Evolutionary conservation across 2,888 invertebrate species (phyloP).

Genomic region (Morpho deidamia): DNA sequence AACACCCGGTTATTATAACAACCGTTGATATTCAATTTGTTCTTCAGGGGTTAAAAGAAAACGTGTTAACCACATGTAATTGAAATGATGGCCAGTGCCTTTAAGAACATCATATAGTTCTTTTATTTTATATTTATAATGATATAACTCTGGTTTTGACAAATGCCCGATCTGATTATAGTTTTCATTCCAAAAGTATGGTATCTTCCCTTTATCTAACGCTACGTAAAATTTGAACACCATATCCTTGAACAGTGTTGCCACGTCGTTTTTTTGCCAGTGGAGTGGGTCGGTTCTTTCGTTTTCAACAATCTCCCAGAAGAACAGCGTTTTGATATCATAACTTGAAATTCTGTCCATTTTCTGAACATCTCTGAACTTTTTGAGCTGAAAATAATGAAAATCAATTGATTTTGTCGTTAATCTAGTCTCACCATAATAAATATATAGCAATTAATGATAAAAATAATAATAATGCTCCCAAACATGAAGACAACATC

Average conservation of each 20-base stretch:
- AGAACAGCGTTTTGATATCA: constrained; percentile 74
- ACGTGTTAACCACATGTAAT: constrained; percentile 45
- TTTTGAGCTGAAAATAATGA: constrained; percentile 54
- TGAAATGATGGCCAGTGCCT: constrained; percentile 12
- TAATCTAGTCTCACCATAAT: neutral
- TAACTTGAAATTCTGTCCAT: constrained; percentile 75
- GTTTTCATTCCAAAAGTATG: constrained; percentile 67
- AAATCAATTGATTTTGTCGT: neutral
- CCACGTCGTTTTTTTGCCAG: constrained; percentile 43
- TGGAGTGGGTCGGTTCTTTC: constrained; percentile 31
- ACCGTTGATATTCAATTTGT: constrained; percentile 37
- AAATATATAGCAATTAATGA: neutral
- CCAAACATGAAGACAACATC: neutral
- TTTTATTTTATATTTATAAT: constrained; percentile 39
- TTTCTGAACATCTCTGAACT: constrained; percentile 61
- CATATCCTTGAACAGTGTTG: constrained; percentile 54
- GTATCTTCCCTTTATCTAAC: constrained; percentile 40
- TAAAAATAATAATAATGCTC: neutral
- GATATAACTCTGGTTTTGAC: constrained; percentile 24
- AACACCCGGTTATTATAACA: neutral
- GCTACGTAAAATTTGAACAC: constrained; percentile 50
- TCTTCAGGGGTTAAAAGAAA: constrained; percentile 43
- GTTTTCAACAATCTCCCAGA: constrained; percentile 48
- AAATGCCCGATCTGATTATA: constrained; percentile 60
- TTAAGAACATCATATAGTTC: constrained; percentile 40